phyloP scores from a whole-genome alignment of 2,888 invertebrate genomes.

The Gnatocerus cornutus region DNA sequence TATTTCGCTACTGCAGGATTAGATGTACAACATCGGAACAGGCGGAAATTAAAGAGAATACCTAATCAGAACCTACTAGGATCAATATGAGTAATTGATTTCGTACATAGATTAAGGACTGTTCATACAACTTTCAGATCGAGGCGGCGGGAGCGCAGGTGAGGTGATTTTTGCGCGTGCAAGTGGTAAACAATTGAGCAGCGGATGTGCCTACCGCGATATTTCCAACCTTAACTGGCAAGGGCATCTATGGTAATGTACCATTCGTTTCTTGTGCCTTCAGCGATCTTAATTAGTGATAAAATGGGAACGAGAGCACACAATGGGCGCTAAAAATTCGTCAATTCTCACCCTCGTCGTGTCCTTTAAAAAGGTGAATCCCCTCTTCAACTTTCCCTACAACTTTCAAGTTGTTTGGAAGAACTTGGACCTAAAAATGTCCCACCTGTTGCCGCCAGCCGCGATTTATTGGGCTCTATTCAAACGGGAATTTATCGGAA shows the following conservation, averaged over 20 bases:
- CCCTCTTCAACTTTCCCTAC: slow-evolving; percentile 48
- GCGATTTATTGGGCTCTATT: slow-evolving; percentile 60
- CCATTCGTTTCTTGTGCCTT: slow-evolving; percentile 44
- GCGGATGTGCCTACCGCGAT: slow-evolving; percentile 55
- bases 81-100: slow-evolving; percentile 68
- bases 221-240: slow-evolving; percentile 56
- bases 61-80: slow-evolving; percentile 68
- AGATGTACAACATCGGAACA: slow-evolving; percentile 63
- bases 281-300: slow-evolving; percentile 54
- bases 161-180: background rate
- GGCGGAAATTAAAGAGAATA: slow-evolving; percentile 73
- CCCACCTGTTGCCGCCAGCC: slow-evolving; percentile 60
- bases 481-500: slow-evolving; percentile 59
- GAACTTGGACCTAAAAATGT: slow-evolving; percentile 57
- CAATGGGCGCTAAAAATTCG: slow-evolving; percentile 13
- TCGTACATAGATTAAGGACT: slow-evolving; percentile 55
- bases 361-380: slow-evolving; percentile 41
- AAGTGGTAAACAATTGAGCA: slow-evolving; percentile 52
- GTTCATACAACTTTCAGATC: slow-evolving; percentile 46
- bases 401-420: slow-evolving; percentile 55
- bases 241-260: slow-evolving; percentile 56
- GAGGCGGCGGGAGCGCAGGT: slow-evolving; percentile 7
- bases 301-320: slow-evolving; percentile 51
- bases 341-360: background rate
- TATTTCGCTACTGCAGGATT: slow-evolving; percentile 70